phyloP scores from a whole-genome alignment of 2,797 vertebrate species.

The Peromyscus nudipes region DNA sequence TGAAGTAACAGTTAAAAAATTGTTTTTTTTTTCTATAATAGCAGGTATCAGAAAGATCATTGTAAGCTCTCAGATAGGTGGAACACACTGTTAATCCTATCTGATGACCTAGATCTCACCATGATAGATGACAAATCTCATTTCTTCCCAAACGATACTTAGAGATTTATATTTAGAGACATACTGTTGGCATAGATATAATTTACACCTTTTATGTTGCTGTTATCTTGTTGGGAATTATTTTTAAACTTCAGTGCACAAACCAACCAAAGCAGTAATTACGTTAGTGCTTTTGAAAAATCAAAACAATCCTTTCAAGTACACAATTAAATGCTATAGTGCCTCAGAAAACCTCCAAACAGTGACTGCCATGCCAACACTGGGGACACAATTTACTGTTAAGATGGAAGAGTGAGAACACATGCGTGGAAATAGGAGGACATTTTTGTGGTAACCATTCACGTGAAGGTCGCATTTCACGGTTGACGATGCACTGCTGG shows the following conservation, averaged over 20 bases:
- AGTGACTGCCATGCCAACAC: background rate
- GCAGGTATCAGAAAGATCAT: background rate
- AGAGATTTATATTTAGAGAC: constrained; percentile 6
- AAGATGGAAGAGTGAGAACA: constrained; percentile 9
- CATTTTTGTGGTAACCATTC: background rate
- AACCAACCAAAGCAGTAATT: constrained; percentile 59
- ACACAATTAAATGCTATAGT: background rate
- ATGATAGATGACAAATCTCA: background rate
- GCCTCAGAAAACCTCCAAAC: constrained; percentile 39
- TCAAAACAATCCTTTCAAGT: constrained; percentile 43
- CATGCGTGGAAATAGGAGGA: background rate
- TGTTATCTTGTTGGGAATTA: constrained; percentile 55
- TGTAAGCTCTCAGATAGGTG: background rate
- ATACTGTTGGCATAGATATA: constrained; percentile 42
- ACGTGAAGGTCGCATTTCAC: background rate
- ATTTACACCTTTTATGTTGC: constrained; percentile 55
- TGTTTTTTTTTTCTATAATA: background rate
- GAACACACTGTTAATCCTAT: background rate
- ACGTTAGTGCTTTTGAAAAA: constrained; percentile 65
- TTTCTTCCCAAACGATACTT: constrained; percentile 18
- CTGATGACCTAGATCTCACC: background rate
- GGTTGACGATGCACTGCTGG: background rate
- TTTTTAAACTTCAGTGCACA: constrained; percentile 37
- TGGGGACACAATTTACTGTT: background rate
- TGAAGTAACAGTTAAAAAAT: background rate